Evolutionary conservation across 2,113 vertebrate species (phyloP).

Genomic region (Sinosuthora webbiana): DNA sequence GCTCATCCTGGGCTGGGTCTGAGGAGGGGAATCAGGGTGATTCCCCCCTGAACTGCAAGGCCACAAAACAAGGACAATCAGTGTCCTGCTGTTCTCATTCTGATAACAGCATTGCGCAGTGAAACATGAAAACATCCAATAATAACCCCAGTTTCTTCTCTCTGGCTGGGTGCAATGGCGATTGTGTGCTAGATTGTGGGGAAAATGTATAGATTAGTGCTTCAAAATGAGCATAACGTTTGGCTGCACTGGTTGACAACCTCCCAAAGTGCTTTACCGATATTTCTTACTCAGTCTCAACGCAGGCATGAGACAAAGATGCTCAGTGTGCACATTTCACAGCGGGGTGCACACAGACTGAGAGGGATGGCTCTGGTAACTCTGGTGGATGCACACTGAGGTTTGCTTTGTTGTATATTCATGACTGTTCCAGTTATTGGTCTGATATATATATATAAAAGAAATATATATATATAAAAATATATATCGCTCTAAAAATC

Average conservation of each 20-base stretch:
- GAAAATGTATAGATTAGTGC: background rate
- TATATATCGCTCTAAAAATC: background rate
- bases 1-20: background rate
- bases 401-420: background rate
- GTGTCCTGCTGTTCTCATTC: background rate
- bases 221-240: background rate
- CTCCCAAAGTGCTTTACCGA: background rate
- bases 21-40: background rate
- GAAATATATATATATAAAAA: no score
- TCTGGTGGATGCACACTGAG: accelerated
- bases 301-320: background rate
- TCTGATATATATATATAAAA: background rate
- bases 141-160: background rate
- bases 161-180: background rate
- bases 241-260: background rate
- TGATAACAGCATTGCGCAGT: background rate
- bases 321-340: background rate
- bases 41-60: background rate
- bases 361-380: background rate
- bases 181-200: background rate
- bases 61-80: background rate
- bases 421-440: background rate
- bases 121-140: background rate
- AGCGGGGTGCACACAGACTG: background rate
- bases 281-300: background rate